Evolutionary conservation across 2,113 vertebrate genomes (phyloP), one percentile per base, ranked within the genome.

Genomic region (Apteryx mantelli): DNA sequence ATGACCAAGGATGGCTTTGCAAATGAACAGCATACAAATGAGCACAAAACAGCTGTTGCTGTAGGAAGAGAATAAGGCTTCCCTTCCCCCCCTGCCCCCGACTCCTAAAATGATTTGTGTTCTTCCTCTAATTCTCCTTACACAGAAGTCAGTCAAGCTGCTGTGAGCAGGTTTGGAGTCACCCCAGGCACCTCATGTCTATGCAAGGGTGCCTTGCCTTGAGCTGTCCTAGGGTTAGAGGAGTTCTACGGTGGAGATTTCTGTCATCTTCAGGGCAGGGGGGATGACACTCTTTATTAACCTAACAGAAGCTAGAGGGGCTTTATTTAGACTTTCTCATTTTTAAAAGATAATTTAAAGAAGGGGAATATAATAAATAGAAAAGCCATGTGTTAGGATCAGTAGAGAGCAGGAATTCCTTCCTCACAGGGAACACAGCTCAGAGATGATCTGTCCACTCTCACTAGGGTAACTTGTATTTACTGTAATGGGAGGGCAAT

Each of bases 391-490:
- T 65, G 40, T 25, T 61, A 44, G 30, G 70, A 60, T 40, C 20
- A 69, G 16, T 38, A 32, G 21, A 60, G 38, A 86, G 42, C 2
- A 50, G 34, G 38, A 69, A 6, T 16, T 80, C 44, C 52, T 46
- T 44, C 40, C n/a, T 74, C 30, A 1, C 0, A 0, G 64, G 32
- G n/a, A 6, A 11, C 3, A 4, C 36, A 90, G 58, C 91, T 82
- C 1, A 0, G 1, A 76, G 44, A 25, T 28, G 53, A 75, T 20
- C 0, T 0, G 46, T 86, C 46, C 32, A 1, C 87, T 74, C 66
- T 74, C 36, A 5, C 44, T 82, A 48, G 38, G 48, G 8, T 55
- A 5, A 79, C 90, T 91, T 38, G 5, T 15, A 26, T 50, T n/a
- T 4, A 9, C 26, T 53, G 48, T 40, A 40, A 9, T 19, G 56